phyloP scores from a whole-genome alignment of 1,140 invertebrate genomes.

The Brachionus rubens region DNA sequence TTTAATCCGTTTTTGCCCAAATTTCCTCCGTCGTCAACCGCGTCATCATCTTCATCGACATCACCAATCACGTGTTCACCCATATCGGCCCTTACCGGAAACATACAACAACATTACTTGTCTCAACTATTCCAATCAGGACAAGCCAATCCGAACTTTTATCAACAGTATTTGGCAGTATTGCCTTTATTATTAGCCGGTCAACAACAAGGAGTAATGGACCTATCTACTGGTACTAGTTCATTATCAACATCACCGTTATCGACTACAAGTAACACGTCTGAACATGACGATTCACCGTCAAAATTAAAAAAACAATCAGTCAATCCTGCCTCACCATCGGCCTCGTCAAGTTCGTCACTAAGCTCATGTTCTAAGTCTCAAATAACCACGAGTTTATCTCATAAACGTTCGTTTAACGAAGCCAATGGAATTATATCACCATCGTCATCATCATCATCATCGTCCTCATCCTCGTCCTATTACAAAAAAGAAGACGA shows the following conservation, averaged over 20 bases:
- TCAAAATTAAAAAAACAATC: background rate
- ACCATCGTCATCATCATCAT: slow-evolving; percentile 9
- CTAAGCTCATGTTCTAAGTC: slow-evolving; percentile 13
- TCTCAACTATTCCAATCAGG: background rate
- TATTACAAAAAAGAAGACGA: slow-evolving; percentile 18
- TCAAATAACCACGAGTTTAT: slow-evolving; percentile 5
- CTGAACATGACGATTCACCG: background rate
- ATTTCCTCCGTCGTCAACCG: slow-evolving; percentile 7
- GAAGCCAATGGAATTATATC: slow-evolving; percentile 39
- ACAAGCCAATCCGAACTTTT: background rate
- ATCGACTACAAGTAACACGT: background rate
- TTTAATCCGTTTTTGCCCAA: slow-evolving; percentile 18
- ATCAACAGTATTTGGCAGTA: slow-evolving; percentile 10
- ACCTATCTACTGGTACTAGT: background rate
- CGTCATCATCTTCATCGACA: slow-evolving; percentile 17
- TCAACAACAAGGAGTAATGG: background rate
- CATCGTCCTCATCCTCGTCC: slow-evolving; percentile 23
- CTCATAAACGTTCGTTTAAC: slow-evolving; percentile 27
- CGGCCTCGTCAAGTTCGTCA: background rate
- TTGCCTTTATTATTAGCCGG: background rate
- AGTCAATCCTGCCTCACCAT: slow-evolving; percentile 3
- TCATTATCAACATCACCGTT: slow-evolving; percentile 1
- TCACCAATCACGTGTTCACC: background rate
- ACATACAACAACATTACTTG: slow-evolving; percentile 19
- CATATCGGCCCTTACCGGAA: background rate